phyloP scores from a whole-genome alignment of 1,140 invertebrate genomes.

The Rhizoglyphus robini region DNA sequence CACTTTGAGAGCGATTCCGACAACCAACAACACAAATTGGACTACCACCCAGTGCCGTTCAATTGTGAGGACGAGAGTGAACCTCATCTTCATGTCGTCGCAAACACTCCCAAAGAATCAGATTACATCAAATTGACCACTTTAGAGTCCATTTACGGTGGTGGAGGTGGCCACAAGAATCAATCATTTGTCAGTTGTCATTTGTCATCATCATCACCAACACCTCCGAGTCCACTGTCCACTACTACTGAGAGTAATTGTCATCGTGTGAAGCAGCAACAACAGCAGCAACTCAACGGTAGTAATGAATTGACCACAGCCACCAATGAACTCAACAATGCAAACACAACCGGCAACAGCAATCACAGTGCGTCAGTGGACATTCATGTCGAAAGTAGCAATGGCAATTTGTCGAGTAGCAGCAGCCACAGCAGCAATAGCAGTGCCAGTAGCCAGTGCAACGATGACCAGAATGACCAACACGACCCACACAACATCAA shows the following conservation, averaged over 20 bases:
- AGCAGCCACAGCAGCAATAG: background rate
- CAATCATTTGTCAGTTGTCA: too few relatives aligned
- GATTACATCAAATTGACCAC: background rate
- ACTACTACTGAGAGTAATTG: too few relatives aligned
- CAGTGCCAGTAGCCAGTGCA: background rate
- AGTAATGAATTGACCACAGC: background rate
- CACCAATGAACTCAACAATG: background rate
- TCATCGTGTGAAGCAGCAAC: too few relatives aligned
- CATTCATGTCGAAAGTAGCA: background rate
- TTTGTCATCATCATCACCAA: background rate
- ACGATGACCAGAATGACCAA: background rate
- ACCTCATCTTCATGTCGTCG: too few relatives aligned
- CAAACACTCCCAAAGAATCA: too few relatives aligned
- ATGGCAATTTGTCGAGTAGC: background rate
- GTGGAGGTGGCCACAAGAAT: too few relatives aligned
- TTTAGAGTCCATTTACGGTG: background rate
- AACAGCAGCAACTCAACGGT: background rate
- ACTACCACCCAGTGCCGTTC: too few relatives aligned
- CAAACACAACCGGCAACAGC: background rate
- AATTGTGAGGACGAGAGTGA: too few relatives aligned
- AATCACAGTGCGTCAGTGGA: too few relatives aligned
- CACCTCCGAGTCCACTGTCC: too few relatives aligned
- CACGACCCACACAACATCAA: background rate
- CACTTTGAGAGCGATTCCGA: too few relatives aligned
- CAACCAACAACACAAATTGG: too few relatives aligned